Percentiles rank a stretch among this genome's conserved stretches.
Conservation (phyloP, 35 echinoderm and acorn worm genomes). For the Hemicentrotus pulcherrimus region DNA sequence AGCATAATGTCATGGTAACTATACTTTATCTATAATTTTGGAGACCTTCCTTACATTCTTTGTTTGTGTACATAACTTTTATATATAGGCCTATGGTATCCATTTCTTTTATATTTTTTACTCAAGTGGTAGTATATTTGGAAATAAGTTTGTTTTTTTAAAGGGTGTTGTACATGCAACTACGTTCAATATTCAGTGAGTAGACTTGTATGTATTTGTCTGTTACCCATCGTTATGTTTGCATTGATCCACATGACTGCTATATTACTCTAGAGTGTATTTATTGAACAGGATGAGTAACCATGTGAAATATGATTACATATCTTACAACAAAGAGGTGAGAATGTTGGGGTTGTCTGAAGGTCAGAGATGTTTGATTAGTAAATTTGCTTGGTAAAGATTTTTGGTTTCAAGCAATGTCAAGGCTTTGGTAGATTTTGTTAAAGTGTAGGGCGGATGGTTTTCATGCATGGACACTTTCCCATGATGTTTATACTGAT, state of each 20-base stretch:
- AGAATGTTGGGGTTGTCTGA: not conserved
- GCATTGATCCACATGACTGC: not conserved
- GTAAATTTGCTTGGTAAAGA: too few species aligned
- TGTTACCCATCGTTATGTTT: not conserved
- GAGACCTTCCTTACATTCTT: not conserved
- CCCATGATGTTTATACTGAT: not conserved
- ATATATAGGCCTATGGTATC: too few species aligned
- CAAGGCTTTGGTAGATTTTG: not conserved
- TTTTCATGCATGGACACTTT: not conserved
- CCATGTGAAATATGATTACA: not conserved
- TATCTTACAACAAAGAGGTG: not conserved
- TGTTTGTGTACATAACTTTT: too few species aligned
- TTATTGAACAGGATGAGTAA: not conserved
- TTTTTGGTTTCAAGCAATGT: not conserved
- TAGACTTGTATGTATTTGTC: too few species aligned
- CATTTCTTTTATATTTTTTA: too few species aligned
- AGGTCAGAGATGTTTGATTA: too few species aligned
- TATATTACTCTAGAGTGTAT: not conserved
- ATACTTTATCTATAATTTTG: not conserved
- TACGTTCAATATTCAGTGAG: too few species aligned
- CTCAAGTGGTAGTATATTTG: too few species aligned
- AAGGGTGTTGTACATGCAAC: too few species aligned
- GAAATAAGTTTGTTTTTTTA: too few species aligned
- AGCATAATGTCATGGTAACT: slow-evolving; percentile 46
- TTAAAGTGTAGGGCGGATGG: not conserved